A percentile compares a stretch with the other conserved stretches of the same genome.
Conservation (phyloP, 2,888 invertebrate genomes). For the Autographa gamma region DNA sequence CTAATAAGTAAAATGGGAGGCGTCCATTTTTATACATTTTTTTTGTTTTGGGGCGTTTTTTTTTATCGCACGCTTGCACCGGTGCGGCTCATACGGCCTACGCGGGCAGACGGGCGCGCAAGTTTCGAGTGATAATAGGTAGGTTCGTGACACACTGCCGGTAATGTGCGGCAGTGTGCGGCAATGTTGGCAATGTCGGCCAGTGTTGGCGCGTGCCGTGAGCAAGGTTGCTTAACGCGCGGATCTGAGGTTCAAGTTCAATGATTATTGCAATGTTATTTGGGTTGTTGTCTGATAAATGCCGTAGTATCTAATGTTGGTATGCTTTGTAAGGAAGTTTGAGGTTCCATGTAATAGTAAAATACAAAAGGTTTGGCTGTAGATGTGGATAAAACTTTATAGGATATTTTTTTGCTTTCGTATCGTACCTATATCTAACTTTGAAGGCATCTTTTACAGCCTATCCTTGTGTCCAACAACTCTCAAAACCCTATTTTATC, state of each 20-base stretch:
- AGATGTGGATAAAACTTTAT: too few species aligned
- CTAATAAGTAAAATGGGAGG: constrained; percentile 61
- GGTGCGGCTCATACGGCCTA: constrained; percentile 54
- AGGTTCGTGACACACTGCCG: constrained; percentile 57
- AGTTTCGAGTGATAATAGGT: constrained; percentile 66
- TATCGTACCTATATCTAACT: too few species aligned
- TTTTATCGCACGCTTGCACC: constrained; percentile 60
- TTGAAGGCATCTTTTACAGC: too few species aligned
- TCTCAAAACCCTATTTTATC: too few species aligned
- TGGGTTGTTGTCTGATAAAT: not conserved
- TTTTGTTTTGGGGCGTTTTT: constrained; percentile 54
- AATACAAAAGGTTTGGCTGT: too few species aligned
- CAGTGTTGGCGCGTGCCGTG: constrained; percentile 40
- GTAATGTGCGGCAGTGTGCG: constrained; percentile 25
- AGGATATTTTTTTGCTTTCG: too few species aligned
- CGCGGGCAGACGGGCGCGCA: constrained; percentile 54
- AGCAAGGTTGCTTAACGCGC: constrained; percentile 30
- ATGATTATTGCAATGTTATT: constrained; percentile 1
- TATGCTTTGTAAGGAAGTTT: too few species aligned
- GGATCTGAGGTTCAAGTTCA: constrained; percentile 29
- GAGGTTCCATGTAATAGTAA: too few species aligned
- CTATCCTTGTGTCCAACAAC: too few species aligned
- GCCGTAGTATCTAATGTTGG: not conserved
- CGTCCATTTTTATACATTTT: constrained; percentile 76
- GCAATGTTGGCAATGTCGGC: constrained; percentile 9